Evolutionary conservation across 2,113 vertebrate genomes (phyloP), one percentile per base, ranked within the genome.

Genomic region (Neolamprologus brichardi): DNA sequence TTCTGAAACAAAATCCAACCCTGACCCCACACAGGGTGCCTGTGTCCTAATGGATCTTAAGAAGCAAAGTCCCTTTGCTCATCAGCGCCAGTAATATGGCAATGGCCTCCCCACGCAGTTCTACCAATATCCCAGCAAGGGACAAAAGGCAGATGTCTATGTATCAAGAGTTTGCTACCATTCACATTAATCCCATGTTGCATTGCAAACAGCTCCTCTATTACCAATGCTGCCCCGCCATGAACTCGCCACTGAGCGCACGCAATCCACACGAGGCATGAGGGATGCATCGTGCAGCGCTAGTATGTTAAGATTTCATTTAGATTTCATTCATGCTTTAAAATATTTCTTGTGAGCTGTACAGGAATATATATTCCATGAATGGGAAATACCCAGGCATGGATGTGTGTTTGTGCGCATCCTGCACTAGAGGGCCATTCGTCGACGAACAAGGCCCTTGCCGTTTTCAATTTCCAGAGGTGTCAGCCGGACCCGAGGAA

Each of bases 291-390:
- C 49, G 82, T 15, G 6, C 84, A 18, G 7, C 6, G 56, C 85
- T 44, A 81, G 83, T 88, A 91, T 87, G 91, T 93, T 93, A 89
- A 95, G 95, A 95, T 96, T 95, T 93, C 92, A 96, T 96, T 96
- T 95, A 96, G 95, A 96, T 96, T 95, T 93, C 93, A 96, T 96
- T 95, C 93, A 95, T 94, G 94, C 93, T 92, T 89, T 89, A 94
- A 94, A 92, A 95, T 94, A 95, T 95, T 90, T 93, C 56, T 82
- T 4, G 62, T 60, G 18, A 20, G 85, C 87, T 89, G 87, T 79
- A 93, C 81, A 82, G 78, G 83, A 90, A 94, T 95, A 92, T 93
- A 91, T 90, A 92, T 94, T 90, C 92, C 88, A 92, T 95, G 95
- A 94, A 93, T 94, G 93, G 89, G 84, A 94, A 91, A 94, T 91